Percentiles rank a stretch among this genome's conserved stretches.
phyloP scores from a whole-genome alignment of 1,140 invertebrate species.

The Drosophila rufa region DNA sequence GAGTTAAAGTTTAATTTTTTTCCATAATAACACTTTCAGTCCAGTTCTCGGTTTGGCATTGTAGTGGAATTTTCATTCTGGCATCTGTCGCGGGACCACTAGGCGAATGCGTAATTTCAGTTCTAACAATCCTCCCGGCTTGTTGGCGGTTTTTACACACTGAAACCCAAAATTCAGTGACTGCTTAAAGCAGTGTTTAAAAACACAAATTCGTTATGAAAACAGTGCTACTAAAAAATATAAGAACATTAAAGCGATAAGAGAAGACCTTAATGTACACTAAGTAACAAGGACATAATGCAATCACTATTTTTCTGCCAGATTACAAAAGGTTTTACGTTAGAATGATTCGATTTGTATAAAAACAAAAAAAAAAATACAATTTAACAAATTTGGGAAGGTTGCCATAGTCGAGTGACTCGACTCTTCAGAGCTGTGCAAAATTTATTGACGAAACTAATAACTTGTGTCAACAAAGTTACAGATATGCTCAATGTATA shows the following conservation, averaged over 20 bases:
- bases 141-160: neutral
- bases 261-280: too few relatives aligned
- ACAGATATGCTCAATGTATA: slow-evolving; percentile 5
- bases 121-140: slow-evolving; percentile 12
- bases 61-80: slow-evolving; percentile 54
- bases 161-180: slow-evolving; percentile 1
- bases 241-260: neutral
- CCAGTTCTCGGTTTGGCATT: slow-evolving; percentile 2
- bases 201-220: neutral
- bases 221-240: neutral
- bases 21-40: slow-evolving; percentile 42
- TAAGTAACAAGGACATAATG: neutral
- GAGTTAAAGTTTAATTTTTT: slow-evolving; percentile 54
- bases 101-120: slow-evolving; percentile 58
- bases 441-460: too few relatives aligned
- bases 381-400: too few relatives aligned
- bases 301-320: too few relatives aligned
- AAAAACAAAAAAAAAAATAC: too few relatives aligned
- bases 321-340: too few relatives aligned
- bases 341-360: too few relatives aligned
- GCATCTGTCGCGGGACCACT: slow-evolving; percentile 30
- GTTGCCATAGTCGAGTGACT: too few relatives aligned
- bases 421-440: too few relatives aligned
- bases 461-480: too few relatives aligned
- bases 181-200: neutral